Evolutionary conservation across 1,140 invertebrate genomes (phyloP).

Genomic region (Augochlora pura): DNA sequence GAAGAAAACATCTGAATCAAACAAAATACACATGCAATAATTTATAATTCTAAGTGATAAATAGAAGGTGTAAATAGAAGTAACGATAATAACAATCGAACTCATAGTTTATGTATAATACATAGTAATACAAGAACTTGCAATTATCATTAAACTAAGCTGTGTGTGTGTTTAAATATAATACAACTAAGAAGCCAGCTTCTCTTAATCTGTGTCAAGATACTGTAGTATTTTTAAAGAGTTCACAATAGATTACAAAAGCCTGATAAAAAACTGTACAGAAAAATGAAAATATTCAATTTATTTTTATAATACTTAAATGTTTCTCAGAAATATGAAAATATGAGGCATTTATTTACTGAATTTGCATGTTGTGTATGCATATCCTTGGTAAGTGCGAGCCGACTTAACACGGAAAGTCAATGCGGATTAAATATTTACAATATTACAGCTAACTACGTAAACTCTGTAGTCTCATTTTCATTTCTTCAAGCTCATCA

Average conservation of each 20-base stretch:
- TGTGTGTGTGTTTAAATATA: conserved; percentile 19
- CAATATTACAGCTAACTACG: conserved; percentile 83
- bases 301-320: conserved; percentile 21
- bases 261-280: conserved; percentile 36
- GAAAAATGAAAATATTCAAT: conserved; percentile 25
- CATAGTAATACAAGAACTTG: conserved; percentile 32
- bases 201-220: conserved; percentile 25
- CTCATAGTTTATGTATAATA: conserved; percentile 37
- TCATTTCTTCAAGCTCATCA: conserved; percentile 93
- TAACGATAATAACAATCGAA: conserved; percentile 11
- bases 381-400: conserved; percentile 28
- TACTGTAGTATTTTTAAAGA: neutral
- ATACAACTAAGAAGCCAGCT: conserved; percentile 47
- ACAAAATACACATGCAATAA: neutral
- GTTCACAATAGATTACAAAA: conserved; percentile 29
- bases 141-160: conserved; percentile 29
- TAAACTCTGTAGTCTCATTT: conserved; percentile 90
- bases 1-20: conserved; percentile 13
- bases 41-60: neutral
- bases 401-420: conserved; percentile 40
- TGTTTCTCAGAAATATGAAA: neutral
- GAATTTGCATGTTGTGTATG: conserved; percentile 32
- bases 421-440: conserved; percentile 49
- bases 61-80: neutral
- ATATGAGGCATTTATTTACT: conserved; percentile 18